These are phyloP conservation scores for Achatina immaculata DNA, from an alignment of 1,140 invertebrate genomes.

Conservation along the genomic window DNA sequence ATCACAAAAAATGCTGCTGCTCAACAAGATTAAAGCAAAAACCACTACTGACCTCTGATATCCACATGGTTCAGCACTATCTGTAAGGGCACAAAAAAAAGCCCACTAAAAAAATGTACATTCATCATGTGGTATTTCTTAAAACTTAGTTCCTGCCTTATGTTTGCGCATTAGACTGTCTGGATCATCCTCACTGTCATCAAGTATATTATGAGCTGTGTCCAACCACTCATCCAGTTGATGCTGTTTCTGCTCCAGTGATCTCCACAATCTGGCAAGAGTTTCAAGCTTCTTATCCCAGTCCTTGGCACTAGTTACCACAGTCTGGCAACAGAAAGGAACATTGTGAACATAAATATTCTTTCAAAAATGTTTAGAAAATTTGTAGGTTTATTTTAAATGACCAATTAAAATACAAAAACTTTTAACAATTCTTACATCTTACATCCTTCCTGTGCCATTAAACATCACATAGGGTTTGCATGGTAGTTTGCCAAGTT, in stretches of 20 bases:
- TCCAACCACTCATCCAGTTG: slow-evolving; percentile 88
- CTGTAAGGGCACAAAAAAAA: no score
- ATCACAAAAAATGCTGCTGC: no score
- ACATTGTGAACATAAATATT: neutral
- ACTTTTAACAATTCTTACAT: neutral
- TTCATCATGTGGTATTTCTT: no score
- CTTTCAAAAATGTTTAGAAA: neutral
- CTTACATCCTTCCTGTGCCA: no score
- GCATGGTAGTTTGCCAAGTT: no score
- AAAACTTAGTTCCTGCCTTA: no score
- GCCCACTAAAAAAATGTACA: no score
- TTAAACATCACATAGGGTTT: no score
- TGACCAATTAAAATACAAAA: neutral
- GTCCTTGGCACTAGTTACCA: slow-evolving; percentile 72
- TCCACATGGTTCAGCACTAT: no score
- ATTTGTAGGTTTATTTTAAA: neutral
- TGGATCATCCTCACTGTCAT: slow-evolving; percentile 85
- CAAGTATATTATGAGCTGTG: slow-evolving; percentile 84
- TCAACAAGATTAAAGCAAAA: no score
- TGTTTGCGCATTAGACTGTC: slow-evolving; percentile 83
- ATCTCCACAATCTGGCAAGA: slow-evolving; percentile 86
- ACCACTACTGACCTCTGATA: no score
- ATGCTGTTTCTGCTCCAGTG: slow-evolving; percentile 83
- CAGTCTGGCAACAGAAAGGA: slow-evolving; percentile 47
- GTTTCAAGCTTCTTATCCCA: slow-evolving; percentile 85